Conservation (phyloP, 2,113 vertebrate species). For the Diadophis punctatus region DNA sequence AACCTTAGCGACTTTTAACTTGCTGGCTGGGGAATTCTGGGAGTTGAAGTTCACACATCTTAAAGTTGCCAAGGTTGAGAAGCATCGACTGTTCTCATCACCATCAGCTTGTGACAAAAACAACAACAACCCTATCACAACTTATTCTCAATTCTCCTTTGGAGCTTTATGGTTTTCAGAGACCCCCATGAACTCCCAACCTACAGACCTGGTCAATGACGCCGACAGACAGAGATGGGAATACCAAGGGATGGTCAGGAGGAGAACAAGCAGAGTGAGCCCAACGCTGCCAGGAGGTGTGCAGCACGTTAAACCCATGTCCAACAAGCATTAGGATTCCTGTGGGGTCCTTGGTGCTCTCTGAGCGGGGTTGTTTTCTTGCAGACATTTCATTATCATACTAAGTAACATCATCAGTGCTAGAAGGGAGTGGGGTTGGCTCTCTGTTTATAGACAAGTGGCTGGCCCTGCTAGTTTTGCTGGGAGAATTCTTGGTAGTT, state of each 20-base stretch:
- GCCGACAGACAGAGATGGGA: neutral
- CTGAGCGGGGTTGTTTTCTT: neutral
- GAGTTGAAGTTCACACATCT: neutral
- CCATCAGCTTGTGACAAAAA: no score
- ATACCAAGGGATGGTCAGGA: neutral
- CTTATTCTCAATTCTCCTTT: neutral
- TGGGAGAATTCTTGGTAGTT: neutral
- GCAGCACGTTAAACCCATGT: neutral
- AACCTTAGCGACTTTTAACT: neutral
- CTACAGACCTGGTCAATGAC: neutral
- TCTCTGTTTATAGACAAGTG: neutral
- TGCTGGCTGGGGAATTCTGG: neutral
- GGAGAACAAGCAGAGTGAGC: neutral
- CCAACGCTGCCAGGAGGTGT: neutral
- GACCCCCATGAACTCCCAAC: neutral
- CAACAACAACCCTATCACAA: neutral
- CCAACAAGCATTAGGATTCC: neutral
- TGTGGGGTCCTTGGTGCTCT: neutral
- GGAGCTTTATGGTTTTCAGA: neutral
- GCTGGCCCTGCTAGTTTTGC: neutral
- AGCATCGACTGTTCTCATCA: neutral
- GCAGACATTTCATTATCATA: neutral
- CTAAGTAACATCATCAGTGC: neutral
- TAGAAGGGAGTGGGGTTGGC: neutral
- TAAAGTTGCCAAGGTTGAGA: neutral